These are phyloP conservation scores for Phaenicophaeus curvirostris DNA, from an alignment of 2,797 vertebrate genomes.

Conservation along the genomic window DNA sequence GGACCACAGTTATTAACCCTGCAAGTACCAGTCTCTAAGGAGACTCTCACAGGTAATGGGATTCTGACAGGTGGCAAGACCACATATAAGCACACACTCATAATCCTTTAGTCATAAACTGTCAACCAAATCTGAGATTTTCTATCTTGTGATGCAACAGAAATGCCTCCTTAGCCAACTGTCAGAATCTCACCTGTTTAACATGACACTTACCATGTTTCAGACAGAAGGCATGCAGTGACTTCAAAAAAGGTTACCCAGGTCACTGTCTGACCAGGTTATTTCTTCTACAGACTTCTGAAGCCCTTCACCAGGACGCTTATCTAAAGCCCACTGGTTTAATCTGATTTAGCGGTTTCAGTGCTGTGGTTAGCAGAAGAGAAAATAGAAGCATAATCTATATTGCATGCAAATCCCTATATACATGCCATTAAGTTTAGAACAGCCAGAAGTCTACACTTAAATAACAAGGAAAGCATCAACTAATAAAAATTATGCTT, in stretches of 20 bases:
- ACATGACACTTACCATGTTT: background rate
- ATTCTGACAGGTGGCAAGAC: no score
- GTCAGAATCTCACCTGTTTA: no score
- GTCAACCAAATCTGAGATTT: no score
- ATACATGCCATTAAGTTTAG: background rate
- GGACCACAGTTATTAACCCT: no score
- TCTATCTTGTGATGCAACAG: no score
- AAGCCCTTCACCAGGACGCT: background rate
- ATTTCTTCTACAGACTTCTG: background rate
- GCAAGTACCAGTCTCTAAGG: no score
- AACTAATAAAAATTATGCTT: background rate
- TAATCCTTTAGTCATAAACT: no score
- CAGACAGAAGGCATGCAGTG: background rate
- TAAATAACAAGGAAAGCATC: background rate
- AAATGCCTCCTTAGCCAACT: no score
- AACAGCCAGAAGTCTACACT: background rate
- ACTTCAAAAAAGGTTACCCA: background rate
- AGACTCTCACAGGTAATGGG: no score
- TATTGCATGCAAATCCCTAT: background rate
- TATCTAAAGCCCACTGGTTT: conserved; percentile 1
- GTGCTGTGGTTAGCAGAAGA: conserved; percentile 24
- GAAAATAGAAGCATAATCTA: conserved; percentile 40
- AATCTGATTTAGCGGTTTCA: conserved; percentile 37
- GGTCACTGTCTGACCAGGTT: background rate
- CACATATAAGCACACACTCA: no score